phyloP scores from a whole-genome alignment of 2,888 invertebrate genomes.

The Diarsia brunnea region DNA sequence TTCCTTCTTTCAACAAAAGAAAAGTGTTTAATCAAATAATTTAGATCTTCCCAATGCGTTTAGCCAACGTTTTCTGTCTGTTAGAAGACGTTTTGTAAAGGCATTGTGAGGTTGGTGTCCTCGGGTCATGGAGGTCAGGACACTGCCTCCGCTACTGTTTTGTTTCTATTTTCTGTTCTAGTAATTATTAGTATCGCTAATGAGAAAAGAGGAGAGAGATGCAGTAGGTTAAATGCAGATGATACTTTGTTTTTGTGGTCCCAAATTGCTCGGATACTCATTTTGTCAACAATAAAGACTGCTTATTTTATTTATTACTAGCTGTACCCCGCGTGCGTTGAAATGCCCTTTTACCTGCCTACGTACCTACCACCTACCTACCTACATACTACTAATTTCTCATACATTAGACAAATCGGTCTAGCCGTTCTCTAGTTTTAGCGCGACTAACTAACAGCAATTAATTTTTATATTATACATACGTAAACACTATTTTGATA shows the following conservation, averaged over 20 bases:
- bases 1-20: background rate
- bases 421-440: no score
- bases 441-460: no score
- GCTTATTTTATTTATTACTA: background rate
- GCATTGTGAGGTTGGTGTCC: slow-evolving; percentile 25
- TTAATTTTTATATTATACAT: no score
- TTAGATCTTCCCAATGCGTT: slow-evolving; percentile 5
- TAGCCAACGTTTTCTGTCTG: slow-evolving; percentile 1
- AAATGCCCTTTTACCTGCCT: no score
- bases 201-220: slow-evolving; percentile 23
- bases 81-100: slow-evolving; percentile 7
- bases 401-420: no score
- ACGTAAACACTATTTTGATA: no score
- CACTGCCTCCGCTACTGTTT: slow-evolving; percentile 27
- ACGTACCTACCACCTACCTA: no score
- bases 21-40: slow-evolving; percentile 10
- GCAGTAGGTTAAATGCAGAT: slow-evolving; percentile 25
- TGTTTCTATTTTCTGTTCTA: slow-evolving; percentile 42
- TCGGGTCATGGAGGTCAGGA: slow-evolving; percentile 38
- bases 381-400: no score
- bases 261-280: background rate
- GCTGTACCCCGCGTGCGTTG: no score
- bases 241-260: background rate
- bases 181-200: slow-evolving; percentile 58
- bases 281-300: background rate